These are phyloP conservation scores for Actinia equina DNA, from an alignment of 64 coral and sea anemone genomes.

Conservation along the genomic window DNA sequence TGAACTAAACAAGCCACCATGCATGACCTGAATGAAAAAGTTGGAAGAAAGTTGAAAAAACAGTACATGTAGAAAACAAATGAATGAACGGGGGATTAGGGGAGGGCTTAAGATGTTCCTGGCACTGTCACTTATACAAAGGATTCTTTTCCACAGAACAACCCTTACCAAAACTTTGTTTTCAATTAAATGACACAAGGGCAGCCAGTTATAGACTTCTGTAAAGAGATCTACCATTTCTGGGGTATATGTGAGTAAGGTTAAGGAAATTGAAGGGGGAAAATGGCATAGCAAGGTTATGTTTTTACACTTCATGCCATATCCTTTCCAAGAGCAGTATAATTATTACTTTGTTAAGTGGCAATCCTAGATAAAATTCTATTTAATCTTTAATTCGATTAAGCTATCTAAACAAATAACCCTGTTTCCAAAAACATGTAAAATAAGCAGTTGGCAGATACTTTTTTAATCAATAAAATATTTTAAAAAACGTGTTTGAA, in stretches of 20 bases:
- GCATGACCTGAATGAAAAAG: conserved; percentile 65
- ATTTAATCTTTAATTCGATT: too few relatives aligned
- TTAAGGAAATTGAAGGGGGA: conserved; percentile 41
- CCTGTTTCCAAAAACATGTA: too few relatives aligned
- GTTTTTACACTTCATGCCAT: too few relatives aligned
- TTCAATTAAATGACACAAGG: conserved; percentile 93
- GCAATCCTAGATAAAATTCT: too few relatives aligned
- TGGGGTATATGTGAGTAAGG: conserved; percentile 74
- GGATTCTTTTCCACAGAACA: too few relatives aligned
- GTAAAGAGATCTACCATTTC: conserved; percentile 98
- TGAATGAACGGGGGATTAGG: too few relatives aligned
- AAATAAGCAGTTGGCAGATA: background rate
- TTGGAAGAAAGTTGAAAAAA: background rate
- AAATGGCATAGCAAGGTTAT: background rate
- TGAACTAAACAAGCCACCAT: conserved; percentile 80
- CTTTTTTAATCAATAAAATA: background rate
- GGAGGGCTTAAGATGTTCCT: too few relatives aligned
- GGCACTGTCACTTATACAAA: too few relatives aligned
- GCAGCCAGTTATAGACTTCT: conserved; percentile 99
- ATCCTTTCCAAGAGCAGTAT: too few relatives aligned
- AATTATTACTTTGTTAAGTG: too few relatives aligned
- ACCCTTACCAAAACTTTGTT: conserved; percentile 76
- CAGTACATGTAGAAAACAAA: too few relatives aligned
- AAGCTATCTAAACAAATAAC: too few relatives aligned
- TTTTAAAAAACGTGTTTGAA: background rate